These are phyloP conservation scores for Coenonympha glycerion DNA, from an alignment of 2,888 invertebrate species.

Conservation along the genomic window DNA sequence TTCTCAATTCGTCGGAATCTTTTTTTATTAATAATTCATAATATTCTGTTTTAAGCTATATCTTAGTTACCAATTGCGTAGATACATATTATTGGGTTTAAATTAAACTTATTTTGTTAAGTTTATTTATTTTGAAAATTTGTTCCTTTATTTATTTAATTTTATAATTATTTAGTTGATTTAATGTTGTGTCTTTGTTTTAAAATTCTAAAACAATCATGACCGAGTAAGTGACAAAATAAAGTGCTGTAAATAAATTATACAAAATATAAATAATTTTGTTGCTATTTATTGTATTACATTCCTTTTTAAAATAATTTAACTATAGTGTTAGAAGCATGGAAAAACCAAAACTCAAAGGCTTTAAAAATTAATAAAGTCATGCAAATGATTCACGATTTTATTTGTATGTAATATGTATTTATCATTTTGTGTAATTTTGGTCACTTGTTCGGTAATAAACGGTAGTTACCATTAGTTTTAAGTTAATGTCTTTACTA, in stretches of 20 bases:
- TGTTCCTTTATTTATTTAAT: background rate
- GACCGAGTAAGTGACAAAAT: background rate
- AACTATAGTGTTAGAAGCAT: no score
- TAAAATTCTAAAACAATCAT: background rate
- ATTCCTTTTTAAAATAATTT: no score
- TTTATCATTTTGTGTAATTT: no score
- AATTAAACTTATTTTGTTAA: slow-evolving; percentile 1
- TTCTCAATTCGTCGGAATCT: no score
- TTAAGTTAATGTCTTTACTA: no score
- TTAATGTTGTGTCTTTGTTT: background rate
- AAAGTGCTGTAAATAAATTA: no score
- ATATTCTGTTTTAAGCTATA: background rate
- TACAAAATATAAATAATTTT: no score
- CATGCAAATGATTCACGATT: background rate
- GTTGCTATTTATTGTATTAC: no score
- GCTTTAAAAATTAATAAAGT: background rate
- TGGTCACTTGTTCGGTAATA: background rate
- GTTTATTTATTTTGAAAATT: background rate
- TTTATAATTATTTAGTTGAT: background rate
- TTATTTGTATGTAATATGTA: no score
- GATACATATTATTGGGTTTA: background rate
- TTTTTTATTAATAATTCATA: slow-evolving; percentile 1
- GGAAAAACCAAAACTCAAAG: no score
- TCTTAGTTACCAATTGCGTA: background rate
- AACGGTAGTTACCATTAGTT: background rate